Evolutionary conservation across 2,113 vertebrate genomes (phyloP).

Genomic region (Seriola dumerili): DNA sequence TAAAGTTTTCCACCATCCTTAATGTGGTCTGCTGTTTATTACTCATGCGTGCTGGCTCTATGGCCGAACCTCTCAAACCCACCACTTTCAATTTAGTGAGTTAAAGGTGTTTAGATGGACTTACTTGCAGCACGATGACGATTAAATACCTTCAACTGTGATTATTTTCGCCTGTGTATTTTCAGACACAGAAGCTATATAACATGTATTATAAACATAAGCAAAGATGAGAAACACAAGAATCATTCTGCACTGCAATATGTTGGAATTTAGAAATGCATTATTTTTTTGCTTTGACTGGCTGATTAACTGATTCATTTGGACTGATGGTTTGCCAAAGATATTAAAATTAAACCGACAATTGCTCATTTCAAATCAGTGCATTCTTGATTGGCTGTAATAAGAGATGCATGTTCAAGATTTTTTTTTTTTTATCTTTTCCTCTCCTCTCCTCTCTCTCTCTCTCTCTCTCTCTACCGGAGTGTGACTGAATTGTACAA

Average conservation of each 20-base stretch:
- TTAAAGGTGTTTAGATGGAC: conserved; percentile 1
- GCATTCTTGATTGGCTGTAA: conserved; percentile 31
- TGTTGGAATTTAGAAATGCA: conserved; percentile 20
- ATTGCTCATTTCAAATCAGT: conserved; percentile 43
- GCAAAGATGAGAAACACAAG: conserved; percentile 16
- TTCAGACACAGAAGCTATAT: background rate
- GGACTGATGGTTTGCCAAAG: conserved; percentile 37
- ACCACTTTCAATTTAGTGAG: background rate
- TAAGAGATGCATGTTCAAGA: conserved; percentile 79
- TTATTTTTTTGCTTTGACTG: conserved; percentile 22
- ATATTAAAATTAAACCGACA: conserved; percentile 29
- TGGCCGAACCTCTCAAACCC: background rate
- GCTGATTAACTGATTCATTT: conserved; percentile 50
- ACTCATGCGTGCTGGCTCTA: background rate
- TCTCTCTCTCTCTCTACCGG: conserved; percentile 8
- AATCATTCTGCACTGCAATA: background rate
- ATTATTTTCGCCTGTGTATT: background rate
- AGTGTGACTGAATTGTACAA: conserved; percentile 85
- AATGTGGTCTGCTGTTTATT: background rate
- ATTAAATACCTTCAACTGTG: conserved; percentile 5
- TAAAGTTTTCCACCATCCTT: background rate
- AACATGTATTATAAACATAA: conserved; percentile 9
- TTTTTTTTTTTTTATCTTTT: conserved; percentile 56
- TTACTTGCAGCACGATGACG: background rate
- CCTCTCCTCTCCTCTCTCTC: too few relatives aligned